Base-by-base conservation (phyloP, 35 echinoderm and acorn worm species). In the Patiria miniata region DNA sequence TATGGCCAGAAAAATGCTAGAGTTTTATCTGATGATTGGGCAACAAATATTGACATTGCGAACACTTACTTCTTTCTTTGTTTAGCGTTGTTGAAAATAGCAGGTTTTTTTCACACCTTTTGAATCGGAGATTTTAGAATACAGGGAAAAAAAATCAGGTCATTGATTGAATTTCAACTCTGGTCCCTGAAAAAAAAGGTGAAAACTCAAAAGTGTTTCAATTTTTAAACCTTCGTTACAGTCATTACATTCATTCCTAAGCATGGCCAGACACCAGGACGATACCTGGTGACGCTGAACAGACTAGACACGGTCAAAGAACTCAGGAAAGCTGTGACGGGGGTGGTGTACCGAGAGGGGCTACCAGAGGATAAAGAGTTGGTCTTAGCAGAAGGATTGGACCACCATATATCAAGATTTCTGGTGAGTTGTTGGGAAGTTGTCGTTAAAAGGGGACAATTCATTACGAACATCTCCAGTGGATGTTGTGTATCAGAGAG, bases 331-430 rank as follows among this genome's bases (percentile, higher is more conserved):
- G 84, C 81, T 26, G 44, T 99, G 10, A 51, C 77, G 19, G 29
- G 36, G 22, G 52, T 91, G 1, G 77, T 99, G 30, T 94, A 87
- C 61, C 89, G 90, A 6, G 85, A 91, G 17, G 77, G 61, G 39
- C 69, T 79, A 15, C 84, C 85, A 34, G 86, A 65, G 44, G 81
- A 89, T 18, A 86, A 87, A 80, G 96, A 99, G 17, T 65, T 99
- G 8, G 57, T 99, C 51, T 26, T 95, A n/a, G 96, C 96, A 78
- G 96, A 99, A 79, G 96, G 86, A 7, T 52, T 99, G 17, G 92
- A 99, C 38, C 86, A 91, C 79, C 96, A 99, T 50, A 91, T 99
- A 55, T 94, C 96, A 12, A 94, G 85, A 84, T 77, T 99, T 23
- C 82, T 99, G 86, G 93, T 95, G 36, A 89, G 89, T 87, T 39